A percentile compares a stretch with the other conserved stretches of the same genome.
Evolutionary conservation across 2,888 invertebrate genomes (phyloP).

Genomic region (Archips xylosteana): DNA sequence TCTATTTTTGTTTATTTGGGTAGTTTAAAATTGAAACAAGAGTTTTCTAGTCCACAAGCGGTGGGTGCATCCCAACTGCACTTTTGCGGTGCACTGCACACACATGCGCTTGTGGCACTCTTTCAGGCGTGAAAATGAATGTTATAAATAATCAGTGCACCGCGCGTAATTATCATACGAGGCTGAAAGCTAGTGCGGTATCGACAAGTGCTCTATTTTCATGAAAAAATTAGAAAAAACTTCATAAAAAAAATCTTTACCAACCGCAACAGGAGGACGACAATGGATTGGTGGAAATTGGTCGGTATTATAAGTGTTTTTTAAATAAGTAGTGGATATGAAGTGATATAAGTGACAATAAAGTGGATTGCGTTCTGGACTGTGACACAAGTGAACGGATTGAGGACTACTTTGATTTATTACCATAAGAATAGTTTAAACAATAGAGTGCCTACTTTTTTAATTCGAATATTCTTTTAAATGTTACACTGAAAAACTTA

Average conservation of each 20-base stretch:
- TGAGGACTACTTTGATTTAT: slow-evolving; percentile 17
- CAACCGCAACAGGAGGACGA: slow-evolving; percentile 59
- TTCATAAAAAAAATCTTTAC: slow-evolving; percentile 49
- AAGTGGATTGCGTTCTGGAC: slow-evolving; percentile 30
- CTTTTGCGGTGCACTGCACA: slow-evolving; percentile 48
- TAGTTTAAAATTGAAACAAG: not conserved
- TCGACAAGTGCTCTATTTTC: slow-evolving; percentile 60
- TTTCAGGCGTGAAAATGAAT: slow-evolving; percentile 85
- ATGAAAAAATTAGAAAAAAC: slow-evolving; percentile 52
- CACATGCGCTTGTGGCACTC: slow-evolving; percentile 56
- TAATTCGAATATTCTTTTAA: not conserved
- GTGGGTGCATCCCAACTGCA: slow-evolving; percentile 51
- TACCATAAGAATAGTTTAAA: not conserved
- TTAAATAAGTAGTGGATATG: slow-evolving; percentile 47
- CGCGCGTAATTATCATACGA: slow-evolving; percentile 79
- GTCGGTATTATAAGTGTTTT: slow-evolving; percentile 72
- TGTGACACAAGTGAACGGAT: slow-evolving; percentile 36
- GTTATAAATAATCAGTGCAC: slow-evolving; percentile 82
- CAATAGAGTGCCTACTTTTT: not conserved
- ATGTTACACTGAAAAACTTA: too few species aligned
- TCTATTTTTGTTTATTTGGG: not conserved
- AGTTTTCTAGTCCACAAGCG: slow-evolving; percentile 24
- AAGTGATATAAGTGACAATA: slow-evolving; percentile 52
- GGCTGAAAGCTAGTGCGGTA: slow-evolving; percentile 74
- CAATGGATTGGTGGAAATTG: slow-evolving; percentile 85